Base-by-base conservation (phyloP, 2,888 invertebrate species). In the Thymelicus acteon region DNA sequence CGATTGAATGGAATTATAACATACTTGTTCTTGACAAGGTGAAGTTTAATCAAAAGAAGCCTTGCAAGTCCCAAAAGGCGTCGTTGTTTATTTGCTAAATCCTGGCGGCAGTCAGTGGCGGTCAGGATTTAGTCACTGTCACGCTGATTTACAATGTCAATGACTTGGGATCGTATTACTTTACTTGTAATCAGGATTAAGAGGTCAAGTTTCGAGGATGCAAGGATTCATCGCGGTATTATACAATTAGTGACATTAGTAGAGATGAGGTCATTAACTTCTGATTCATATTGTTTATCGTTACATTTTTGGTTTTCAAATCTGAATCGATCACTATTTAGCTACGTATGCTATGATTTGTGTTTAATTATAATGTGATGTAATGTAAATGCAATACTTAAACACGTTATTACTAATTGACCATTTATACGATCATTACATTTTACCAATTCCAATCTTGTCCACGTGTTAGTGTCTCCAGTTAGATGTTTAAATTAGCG, bases 41-140 rank as follows among this genome's bases (percentile, higher is more conserved):
- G 48, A 54, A 58, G n/a, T 52, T 67, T 69, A 63, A 63, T 69
- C 39, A 63, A 62, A 63, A 63, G 69, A 69, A 69, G 54, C 62
- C 69, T 13, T 37, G n/a, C 69, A 69, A 58, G 37, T 0, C 7
- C 39, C 31, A 13, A 57, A 13, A 57, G 54, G 12, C 19, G 54
- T 19, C 54, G 19, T 54, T 12, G 7, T 54, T 54, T 24, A 54
- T 54, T 52, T 24, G 54, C 54, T 54, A 12, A 66, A 31, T 67
- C 48, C 37, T 67, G 12, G 15, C 19, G 1, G 57, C 2, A 13
- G 48, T 10, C 52, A 44, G 31, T 31, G 4, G 31, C 31, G 2
- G 31, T 3, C 31, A 31, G 48, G 63, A 63, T 63, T 69, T 63
- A 39, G 60, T 67, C 67, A 67, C 49, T 15, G 44, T 57, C 48